Evolutionary conservation across 2,888 invertebrate genomes (phyloP), one percentile per base, ranked within the genome.

Genomic region (Cheilosia scutellata): DNA sequence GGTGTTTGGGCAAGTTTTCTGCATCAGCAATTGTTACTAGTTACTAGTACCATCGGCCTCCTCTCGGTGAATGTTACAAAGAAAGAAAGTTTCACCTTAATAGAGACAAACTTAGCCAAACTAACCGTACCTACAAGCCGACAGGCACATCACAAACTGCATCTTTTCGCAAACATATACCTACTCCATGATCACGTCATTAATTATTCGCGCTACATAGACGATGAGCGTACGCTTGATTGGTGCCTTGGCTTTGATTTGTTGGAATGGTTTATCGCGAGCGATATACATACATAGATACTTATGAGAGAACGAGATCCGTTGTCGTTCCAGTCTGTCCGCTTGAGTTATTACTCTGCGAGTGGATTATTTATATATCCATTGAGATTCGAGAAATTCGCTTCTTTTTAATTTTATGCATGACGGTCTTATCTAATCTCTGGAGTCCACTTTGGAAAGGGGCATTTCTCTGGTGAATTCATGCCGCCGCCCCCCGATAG

Each of bases 171-270:
- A 5, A 49, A n/a, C 63, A 16, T 20, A n/a, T 9, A 4, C 5
- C 27, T 62, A 29, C 47, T 66, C 68, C 77, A 51, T 65, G 79
- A 80, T 65, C 84, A 66, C 70, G 75, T 84, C 84, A 84, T 84
- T 84, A 84, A 84, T 84, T 79, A 84, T 47, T 74, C 58, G 74
- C 75, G 75, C 79, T 75, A 79, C 74, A 63, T 63, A 20, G 20
- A 79, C 57, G 53, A 63, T 49, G 68, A 68, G 57, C 68, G 57
- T 51, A 82, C 71, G 82, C 76, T 71, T 76, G 82, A 82, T 82
- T 82, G 76, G 76, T 63, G 71, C 44, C 71, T 76, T 82, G 65
- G 57, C 55, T 70, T 70, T 76, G 70, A 63, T 58, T 76, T 71
- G 70, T 63, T 79, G 27, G 60, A 47, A 55, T 55, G 55, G 68